Percentiles rank a stretch among this genome's conserved stretches.
Conservation (phyloP, 2,113 vertebrate genomes). For the Brachirus orientalis region DNA sequence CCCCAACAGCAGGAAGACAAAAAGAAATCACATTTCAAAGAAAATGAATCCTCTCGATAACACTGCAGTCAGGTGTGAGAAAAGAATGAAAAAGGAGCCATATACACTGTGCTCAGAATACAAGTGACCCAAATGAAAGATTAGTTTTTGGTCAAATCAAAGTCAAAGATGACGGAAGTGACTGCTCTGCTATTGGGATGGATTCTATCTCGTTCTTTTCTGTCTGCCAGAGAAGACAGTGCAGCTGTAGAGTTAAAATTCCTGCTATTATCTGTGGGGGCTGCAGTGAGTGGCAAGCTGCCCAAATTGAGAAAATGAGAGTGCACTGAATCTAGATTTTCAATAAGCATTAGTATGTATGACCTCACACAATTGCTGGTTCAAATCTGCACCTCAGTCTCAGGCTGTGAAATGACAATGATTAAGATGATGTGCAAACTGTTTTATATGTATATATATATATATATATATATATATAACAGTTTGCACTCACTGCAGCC, state of each 20-base stretch:
- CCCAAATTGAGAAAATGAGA: slow-evolving; percentile 45
- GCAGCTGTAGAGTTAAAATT: slow-evolving; percentile 40
- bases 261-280: slow-evolving; percentile 53
- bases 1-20: slow-evolving; percentile 12
- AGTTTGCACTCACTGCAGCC: no score
- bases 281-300: slow-evolving; percentile 35
- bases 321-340: slow-evolving; percentile 58
- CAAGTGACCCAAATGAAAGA: slow-evolving; percentile 41
- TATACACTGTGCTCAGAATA: slow-evolving; percentile 33
- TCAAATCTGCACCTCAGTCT: slow-evolving; percentile 25
- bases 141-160: slow-evolving; percentile 43
- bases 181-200: slow-evolving; percentile 13
- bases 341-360: slow-evolving; percentile 57
- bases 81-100: slow-evolving; percentile 9
- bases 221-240: slow-evolving; percentile 41
- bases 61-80: slow-evolving; percentile 21
- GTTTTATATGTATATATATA: neutral
- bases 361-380: slow-evolving; percentile 30
- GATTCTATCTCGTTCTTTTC: slow-evolving; percentile 48
- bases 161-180: slow-evolving; percentile 49
- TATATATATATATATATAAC: no score
- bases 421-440: slow-evolving; percentile 34
- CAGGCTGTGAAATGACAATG: slow-evolving; percentile 48
- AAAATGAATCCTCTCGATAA: slow-evolving; percentile 39
- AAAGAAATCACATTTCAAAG: slow-evolving; percentile 44